Base-by-base conservation (phyloP, 2,797 vertebrate genomes). In the Sebastes hubbsi region DNA sequence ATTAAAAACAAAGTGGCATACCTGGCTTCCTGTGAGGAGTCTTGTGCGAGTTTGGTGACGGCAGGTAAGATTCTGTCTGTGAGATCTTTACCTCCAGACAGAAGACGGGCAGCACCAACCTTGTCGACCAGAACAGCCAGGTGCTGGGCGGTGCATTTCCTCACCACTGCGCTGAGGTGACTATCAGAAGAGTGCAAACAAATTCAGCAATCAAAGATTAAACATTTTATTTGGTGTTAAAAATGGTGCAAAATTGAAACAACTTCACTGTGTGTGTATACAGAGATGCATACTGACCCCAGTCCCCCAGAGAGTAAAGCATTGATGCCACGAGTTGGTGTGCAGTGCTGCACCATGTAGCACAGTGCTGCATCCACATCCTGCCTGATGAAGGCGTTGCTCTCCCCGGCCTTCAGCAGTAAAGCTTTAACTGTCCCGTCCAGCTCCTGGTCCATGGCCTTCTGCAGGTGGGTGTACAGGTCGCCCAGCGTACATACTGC, bases 391-490 rank as follows among this genome's bases (percentile, higher is more conserved):
- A 99, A 99, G 67, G 96, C 95, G 82, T 97, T 99, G 52, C 94
- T 95, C 92, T 99, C 98, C 56, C 96, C 97, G 4, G 97, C 97
- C 91, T 99, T 99, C 70, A 97, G 97, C 83, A 99, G 92, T 80
- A 99, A 95, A 68, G 96, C 96, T 89, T 96, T 97, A 24, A 97
- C 97, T 71, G 96, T 95, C 58, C 90, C 95, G 70, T 99, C 98
- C 82, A 99, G 91, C 92, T 99, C 98, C 91, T 97, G 97, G 90
- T 99, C 99, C 98, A 99, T 99, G 52, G 88, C 93, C 90, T 96
- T 98, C 93, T 97, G 97, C 80, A 99, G 93, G 77, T 95, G 82
- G 75, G 91, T 96, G 90, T 97, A 99, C 91, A 99, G 92, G 86
- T 98, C 97, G 32, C 96, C 96, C 91, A 99, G 92, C 49, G 97